Evolutionary conservation across 2,113 vertebrate species (phyloP).

Genomic region (Indri indri): DNA sequence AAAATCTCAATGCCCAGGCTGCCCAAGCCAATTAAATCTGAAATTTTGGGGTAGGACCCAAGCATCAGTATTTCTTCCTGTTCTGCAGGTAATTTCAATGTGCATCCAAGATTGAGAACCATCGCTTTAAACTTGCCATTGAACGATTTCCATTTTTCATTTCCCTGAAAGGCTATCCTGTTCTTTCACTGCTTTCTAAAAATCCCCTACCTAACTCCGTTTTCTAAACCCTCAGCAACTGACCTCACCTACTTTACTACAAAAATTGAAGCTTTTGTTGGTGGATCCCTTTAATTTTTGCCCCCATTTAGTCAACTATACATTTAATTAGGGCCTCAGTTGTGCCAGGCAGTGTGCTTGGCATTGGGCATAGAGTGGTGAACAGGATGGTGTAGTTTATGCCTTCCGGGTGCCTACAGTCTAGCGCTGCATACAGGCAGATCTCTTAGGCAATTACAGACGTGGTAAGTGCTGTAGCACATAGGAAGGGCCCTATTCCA

Average conservation of each 20-base stretch:
- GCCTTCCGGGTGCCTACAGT: background rate
- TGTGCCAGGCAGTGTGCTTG: background rate
- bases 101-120: background rate
- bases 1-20: background rate
- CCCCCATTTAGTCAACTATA: background rate
- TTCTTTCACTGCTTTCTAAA: background rate
- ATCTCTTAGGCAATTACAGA: background rate
- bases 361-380: background rate
- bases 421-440: background rate
- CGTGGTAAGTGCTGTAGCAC: background rate
- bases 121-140: background rate
- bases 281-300: background rate
- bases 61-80: background rate
- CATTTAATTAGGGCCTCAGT: background rate
- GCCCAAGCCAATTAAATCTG: background rate
- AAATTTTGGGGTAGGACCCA: background rate
- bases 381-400: background rate
- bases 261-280: background rate
- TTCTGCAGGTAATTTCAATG: background rate
- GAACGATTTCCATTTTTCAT: background rate
- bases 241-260: background rate
- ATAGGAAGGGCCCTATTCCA: background rate
- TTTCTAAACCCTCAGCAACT: background rate
- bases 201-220: background rate
- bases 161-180: background rate